Base-by-base conservation (phyloP, 2,888 invertebrate species). In the Diloba caeruleocephala region DNA sequence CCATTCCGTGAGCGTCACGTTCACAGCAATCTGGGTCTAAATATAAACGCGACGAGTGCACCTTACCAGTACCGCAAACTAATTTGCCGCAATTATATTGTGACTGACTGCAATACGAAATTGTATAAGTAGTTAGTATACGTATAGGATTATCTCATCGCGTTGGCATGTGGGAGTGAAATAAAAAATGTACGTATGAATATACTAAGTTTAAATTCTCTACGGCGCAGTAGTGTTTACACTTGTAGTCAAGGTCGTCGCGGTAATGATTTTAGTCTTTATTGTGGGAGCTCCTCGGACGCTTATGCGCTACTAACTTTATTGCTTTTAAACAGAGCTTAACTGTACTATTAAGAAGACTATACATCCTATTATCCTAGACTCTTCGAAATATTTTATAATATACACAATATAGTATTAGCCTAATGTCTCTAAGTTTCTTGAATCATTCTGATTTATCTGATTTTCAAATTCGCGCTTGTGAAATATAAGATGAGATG, bases 71-170 rank as follows among this genome's bases (percentile, higher is more conserved):
- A n/a, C n/a, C n/a, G n/a, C 44, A 44, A 62, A 69, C 55, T 33
- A 34, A 38, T 36, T 58, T 68, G 57, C 60, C 46, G 23, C 42
- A 33, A 41, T 39, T 44, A 54, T 15, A 51, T 36, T 59, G 33
- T 44, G 48, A 23, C 29, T 25, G 8, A 50, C 32, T 62, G 50
- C 44, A 55, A 32, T 46, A 34, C 38, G 33, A 48, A 32, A 13
- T 53, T 44, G 57, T 42, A 28, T n/a, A 45, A 34, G 37, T 43
- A 59, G n/a, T 34, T 39, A n/a, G 53, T 53, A 34, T 44, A 31
- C 33, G 7, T 5, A 41, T 42, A 14, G 37, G 54, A 77, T 77
- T 77, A 77, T 70, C 73, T 69, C 74, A 77, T 34, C 58, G 37
- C 23, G 10, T 14, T 43, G 51, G 55, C 50, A 61, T 57, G 56